Percentiles rank a stretch among this genome's conserved stretches.
phyloP scores from a whole-genome alignment of 2,888 invertebrate species.

The Tachina grossa region DNA sequence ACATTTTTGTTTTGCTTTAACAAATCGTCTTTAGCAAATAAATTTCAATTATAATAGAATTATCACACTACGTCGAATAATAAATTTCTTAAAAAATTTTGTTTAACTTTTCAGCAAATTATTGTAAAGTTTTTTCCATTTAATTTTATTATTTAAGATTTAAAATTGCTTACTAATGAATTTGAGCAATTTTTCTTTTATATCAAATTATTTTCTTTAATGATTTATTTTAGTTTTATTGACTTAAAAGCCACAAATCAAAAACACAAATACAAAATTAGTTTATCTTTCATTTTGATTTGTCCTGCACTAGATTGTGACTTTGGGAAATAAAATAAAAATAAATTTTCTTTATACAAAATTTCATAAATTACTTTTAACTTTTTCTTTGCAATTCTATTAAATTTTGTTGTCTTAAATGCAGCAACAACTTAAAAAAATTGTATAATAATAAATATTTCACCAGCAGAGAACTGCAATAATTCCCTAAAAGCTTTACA shows the following conservation, averaged over 20 bases:
- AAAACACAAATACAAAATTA: neutral
- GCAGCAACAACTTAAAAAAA: neutral
- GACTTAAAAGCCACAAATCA: slow-evolving; percentile 2
- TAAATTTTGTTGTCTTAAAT: neutral
- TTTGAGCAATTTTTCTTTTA: neutral
- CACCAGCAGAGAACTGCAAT: slow-evolving; percentile 1
- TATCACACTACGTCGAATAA: too few relatives aligned
- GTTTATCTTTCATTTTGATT: neutral
- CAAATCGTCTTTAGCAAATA: too few relatives aligned
- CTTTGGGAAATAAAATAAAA: neutral
- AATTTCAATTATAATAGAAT: too few relatives aligned
- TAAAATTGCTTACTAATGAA: too few relatives aligned
- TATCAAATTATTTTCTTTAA: neutral
- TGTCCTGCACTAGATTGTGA: neutral
- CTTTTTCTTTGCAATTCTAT: too few relatives aligned
- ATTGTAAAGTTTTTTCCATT: too few relatives aligned
- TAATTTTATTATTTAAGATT: too few relatives aligned
- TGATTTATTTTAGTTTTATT: neutral
- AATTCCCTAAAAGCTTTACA: slow-evolving; percentile 11
- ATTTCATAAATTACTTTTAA: too few relatives aligned
- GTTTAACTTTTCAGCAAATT: too few relatives aligned
- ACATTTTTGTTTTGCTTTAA: too few relatives aligned
- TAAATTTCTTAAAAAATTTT: too few relatives aligned
- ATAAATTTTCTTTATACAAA: neutral
- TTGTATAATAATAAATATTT: neutral